Evolutionary conservation across 2,113 vertebrate genomes (phyloP).

Genomic region (Brachionichthys hirsutus): DNA sequence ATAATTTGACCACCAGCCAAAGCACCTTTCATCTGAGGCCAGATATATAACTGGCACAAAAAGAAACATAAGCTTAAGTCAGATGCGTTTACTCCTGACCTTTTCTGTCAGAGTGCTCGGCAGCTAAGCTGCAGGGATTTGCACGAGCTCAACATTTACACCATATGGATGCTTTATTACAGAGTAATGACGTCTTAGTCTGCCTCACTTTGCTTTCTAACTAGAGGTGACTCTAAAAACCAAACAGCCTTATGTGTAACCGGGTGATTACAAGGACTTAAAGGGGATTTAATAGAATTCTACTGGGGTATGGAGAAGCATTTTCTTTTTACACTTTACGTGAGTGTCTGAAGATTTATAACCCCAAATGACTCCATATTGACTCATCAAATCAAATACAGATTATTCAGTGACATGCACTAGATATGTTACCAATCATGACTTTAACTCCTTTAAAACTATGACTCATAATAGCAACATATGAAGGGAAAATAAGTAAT

Average conservation of each 20-base stretch:
- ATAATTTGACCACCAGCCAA: not conserved
- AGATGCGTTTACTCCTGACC: constrained; percentile 80
- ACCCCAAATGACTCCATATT: not conserved
- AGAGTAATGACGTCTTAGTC: constrained; percentile 80
- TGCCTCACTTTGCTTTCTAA: constrained; percentile 43
- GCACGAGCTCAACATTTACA: constrained; percentile 85
- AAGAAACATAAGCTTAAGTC: constrained; percentile 84
- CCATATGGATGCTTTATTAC: constrained; percentile 91
- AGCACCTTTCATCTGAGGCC: constrained; percentile 13
- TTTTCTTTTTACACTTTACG: constrained; percentile 33
- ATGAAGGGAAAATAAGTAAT: not conserved
- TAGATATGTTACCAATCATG: not conserved
- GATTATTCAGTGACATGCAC: constrained; percentile 5
- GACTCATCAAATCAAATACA: constrained; percentile 28
- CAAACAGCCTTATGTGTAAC: constrained; percentile 76
- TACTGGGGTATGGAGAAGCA: constrained; percentile 53
- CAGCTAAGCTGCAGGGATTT: constrained; percentile 87
- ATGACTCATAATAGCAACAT: not conserved
- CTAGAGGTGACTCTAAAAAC: constrained; percentile 85
- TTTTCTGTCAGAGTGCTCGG: constrained; percentile 82
- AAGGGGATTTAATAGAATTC: constrained; percentile 60
- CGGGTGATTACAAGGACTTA: constrained; percentile 82
- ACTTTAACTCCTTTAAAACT: not conserved
- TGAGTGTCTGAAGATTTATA: constrained; percentile 17
- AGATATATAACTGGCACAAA: constrained; percentile 53